Evolutionary conservation across 2,888 invertebrate genomes (phyloP), one percentile per base, ranked within the genome.

Genomic region (Melangyna quadrimaculata): DNA sequence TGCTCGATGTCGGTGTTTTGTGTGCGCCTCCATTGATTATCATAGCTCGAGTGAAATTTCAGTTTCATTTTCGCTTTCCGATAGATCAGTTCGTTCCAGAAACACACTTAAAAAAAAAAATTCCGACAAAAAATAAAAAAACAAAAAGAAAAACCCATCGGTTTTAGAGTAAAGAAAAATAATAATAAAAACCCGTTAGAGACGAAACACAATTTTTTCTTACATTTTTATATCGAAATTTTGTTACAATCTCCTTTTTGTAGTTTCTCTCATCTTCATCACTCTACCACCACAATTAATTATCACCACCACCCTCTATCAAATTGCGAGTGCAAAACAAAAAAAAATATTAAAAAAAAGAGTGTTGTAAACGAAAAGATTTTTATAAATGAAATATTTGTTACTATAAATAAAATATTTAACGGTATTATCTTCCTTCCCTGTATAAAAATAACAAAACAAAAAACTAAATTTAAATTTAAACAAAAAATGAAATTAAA

Each of bases 41-140:
- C 82, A 77, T 27, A 87, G 84, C 86, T 88, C 87, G 87, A 88
- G 88, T 88, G 80, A 88, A 88, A 87, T 87, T 90, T 90, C 89
- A 91, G 90, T 91, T 91, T 90, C 90, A 90, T 90, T 92, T 91
- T 90, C 90, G 91, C 91, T 92, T 91, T 92, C 90, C 89, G 90
- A 88, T 89, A 90, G 89, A 89, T 89, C 90, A 90, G 91, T 91
- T 90, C 86, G 80, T 84, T 89, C 89, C 71, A 75, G 81, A 78
- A 82, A 81, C 80, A 80, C 59, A 87, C 84, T 87, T 73, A 88
- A 87, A 88, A 87, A 88, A n/a, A 79, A 87, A 73, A 81, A 83
- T 82, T 74, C 67, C 70, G 65, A 81, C 43, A 48, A 61, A 63
- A 72, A 81, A 32, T 43, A 55, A 77, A 43, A 73, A 63, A 6